Conservation (phyloP, 2,113 vertebrate genomes). For the Varanus komodoensis region DNA sequence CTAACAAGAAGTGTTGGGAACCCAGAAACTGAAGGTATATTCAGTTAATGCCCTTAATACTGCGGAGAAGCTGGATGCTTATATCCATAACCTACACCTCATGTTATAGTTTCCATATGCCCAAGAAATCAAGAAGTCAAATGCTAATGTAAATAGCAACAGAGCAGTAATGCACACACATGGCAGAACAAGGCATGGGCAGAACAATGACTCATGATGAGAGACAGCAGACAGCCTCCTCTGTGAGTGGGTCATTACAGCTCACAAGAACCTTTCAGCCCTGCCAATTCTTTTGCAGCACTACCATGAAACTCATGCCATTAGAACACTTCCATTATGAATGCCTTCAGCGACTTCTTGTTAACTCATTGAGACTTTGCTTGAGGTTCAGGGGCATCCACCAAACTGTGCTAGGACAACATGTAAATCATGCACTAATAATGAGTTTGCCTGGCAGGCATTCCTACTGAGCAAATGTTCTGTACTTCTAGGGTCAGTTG, state of each 20-base stretch:
- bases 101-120: neutral
- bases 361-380: neutral
- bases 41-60: neutral
- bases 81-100: neutral
- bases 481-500: neutral
- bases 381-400: conserved; percentile 8
- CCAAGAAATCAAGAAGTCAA: neutral
- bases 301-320: conserved; percentile 2
- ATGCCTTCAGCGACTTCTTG: neutral
- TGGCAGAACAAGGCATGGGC: too few species aligned
- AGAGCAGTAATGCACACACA: neutral
- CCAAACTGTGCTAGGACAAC: conserved; percentile 17
- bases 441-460: neutral
- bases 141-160: neutral
- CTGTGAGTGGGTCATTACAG: neutral
- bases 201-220: neutral
- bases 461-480: neutral
- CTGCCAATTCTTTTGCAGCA: neutral
- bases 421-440: conserved; percentile 12
- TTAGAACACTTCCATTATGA: neutral
- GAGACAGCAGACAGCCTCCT: neutral
- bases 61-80: neutral
- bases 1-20: neutral
- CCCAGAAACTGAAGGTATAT: neutral
- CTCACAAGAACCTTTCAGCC: neutral